Evolutionary conservation across 1,140 invertebrate genomes (phyloP), one percentile per base, ranked within the genome.

Genomic region (Aphis craccivora): DNA sequence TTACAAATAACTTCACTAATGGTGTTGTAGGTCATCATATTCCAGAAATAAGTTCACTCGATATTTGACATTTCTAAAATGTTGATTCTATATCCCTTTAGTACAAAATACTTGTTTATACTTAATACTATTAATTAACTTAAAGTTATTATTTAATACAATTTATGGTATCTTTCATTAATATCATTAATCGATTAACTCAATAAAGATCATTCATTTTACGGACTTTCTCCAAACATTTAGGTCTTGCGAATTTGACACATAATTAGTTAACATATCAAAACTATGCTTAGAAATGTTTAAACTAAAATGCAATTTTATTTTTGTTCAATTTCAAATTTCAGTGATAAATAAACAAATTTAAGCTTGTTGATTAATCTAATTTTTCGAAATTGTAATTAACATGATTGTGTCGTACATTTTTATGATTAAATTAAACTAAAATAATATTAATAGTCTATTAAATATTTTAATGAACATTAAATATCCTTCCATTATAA

Each of bases 1-100:
- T 55, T 83, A 81, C 67, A 48, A 92, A 81, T 92, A 83, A 92
- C 43, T 81, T 81, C 45, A 48, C 67, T 92, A 92, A 92, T 81
- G 90, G 43, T 83, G 40, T 92, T 45, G 67, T 48, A 92, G 43
- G 67, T 83, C n/a, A 67, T 91, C 7, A 45, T 81, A 81, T 91
- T 76, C 23, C 4, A n/a, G 43, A n/a, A 23, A 88, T 88, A 48
- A 20, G 43, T 51, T 48, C 86, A 89, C 20, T 53, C 8, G 35
- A 53, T 37, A 89, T 53, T 89, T 89, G 20, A 14, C 87, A 53
- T 55, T 40, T 23, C 23, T 37, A 35, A 89, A 23, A 45, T 40
- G 35, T 37, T 23, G 48, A 55, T 40, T 9, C 6, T 8, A 37
- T 35, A n/a, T 18, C n/a, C 20, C 30, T 18, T n/a, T 76, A n/a